Evolutionary conservation across 2,113 vertebrate genomes (phyloP), one percentile per base, ranked within the genome.

Genomic region (Cephalopterus ornatus): DNA sequence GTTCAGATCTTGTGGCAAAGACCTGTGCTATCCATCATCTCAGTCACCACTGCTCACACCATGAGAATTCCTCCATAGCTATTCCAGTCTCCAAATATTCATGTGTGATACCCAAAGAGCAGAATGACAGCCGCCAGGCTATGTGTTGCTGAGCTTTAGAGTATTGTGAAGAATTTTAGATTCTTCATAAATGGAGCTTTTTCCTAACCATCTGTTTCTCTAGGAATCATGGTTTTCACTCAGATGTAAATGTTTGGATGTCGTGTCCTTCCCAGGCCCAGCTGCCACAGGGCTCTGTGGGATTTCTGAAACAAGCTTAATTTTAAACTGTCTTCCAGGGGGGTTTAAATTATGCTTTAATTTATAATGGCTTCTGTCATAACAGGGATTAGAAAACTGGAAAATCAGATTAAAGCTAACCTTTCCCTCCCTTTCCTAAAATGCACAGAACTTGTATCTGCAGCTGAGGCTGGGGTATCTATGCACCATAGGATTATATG

Each of bases 121-220:
- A 62, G 20, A 42, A 27, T 35, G 32, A 12, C 32, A 86, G 10
- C 37, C 53, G 27, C 11, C 32, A 77, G 55, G 22, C 13, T 37
- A 18, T 0, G 0, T 66, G 61, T n/a, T 56, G 3, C 14, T 5
- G 14, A n/a, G 18, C 35, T 65, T 47, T 35, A 39, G 7, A 66
- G 11, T 27, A 50, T 11, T 44, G 8, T 5, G 27, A 85, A 56
- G 63, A 39, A 18, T 73, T 82, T 79, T 30, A 92, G 8, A 18
- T 4, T 41, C 6, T 39, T 85, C 19, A 28, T 65, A 80, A 65
- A 33, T 1, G 3, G 33, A 83, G 2, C 1, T 70, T 72, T 85
- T 50, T 35, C 32, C n/a, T 66, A 70, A 49, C 4, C 47, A 9
- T 3, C 8, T 10, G 3, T 2, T 55, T 89, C 61, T 78, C 39